Evolutionary conservation across 2,888 invertebrate genomes (phyloP).

Genomic region (Clostera curtula): DNA sequence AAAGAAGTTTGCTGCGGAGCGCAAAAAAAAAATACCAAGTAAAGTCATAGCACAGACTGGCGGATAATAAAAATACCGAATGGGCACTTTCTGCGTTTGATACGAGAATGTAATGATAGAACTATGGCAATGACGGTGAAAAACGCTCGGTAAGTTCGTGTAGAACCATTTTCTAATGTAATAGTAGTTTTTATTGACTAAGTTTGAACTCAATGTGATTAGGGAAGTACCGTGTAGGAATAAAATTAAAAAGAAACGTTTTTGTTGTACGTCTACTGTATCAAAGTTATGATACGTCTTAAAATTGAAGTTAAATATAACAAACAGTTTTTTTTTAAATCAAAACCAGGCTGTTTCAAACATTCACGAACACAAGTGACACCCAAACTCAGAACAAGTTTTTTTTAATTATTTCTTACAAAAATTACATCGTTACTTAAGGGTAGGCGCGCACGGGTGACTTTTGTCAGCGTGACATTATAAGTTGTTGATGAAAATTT

Average conservation of each 20-base stretch:
- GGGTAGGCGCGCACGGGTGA: too few relatives aligned
- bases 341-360: too few relatives aligned
- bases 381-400: too few relatives aligned
- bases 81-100: slow-evolving; percentile 49
- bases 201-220: slow-evolving; percentile 11
- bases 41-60: background rate
- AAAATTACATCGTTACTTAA: too few relatives aligned
- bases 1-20: too few relatives aligned
- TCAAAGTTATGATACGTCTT: background rate
- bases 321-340: too few relatives aligned
- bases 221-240: background rate
- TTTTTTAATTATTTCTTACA: too few relatives aligned
- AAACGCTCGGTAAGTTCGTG: slow-evolving; percentile 9
- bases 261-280: background rate
- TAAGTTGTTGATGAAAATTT: too few relatives aligned
- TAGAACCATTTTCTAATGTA: slow-evolving; percentile 7
- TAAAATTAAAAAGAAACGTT: background rate
- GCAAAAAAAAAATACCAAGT: too few relatives aligned
- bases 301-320: too few relatives aligned
- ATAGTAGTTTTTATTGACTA: slow-evolving; percentile 21
- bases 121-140: slow-evolving; percentile 29
- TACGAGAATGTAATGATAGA: slow-evolving; percentile 44
- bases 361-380: too few relatives aligned
- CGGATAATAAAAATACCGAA: slow-evolving; percentile 39
- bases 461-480: too few relatives aligned